A percentile compares a stretch with the other conserved stretches of the same genome.
These are phyloP conservation scores for Chiloscyllium punctatum DNA, from an alignment of 2,797 vertebrate species.

Conservation along the genomic window DNA sequence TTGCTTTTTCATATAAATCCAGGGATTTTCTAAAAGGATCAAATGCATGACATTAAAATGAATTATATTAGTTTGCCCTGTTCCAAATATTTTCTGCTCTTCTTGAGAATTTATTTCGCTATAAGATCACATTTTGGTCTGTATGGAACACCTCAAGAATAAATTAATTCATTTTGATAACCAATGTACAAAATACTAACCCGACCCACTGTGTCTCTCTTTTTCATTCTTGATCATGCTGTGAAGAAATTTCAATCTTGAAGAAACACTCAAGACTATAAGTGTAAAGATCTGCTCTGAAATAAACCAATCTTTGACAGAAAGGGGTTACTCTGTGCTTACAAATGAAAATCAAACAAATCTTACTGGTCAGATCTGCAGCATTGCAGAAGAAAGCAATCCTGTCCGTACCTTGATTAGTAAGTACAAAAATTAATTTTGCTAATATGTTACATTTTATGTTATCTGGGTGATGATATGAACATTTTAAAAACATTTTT, in stretches of 20 bases:
- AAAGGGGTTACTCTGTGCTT: conserved; percentile 65
- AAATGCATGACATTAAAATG: background rate
- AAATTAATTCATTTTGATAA: background rate
- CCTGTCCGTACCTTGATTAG: conserved; percentile 77
- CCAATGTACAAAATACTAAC: background rate
- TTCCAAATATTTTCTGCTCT: background rate
- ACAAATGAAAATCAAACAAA: conserved; percentile 64
- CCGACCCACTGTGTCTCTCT: background rate
- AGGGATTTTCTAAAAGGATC: background rate
- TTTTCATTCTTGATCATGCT: background rate
- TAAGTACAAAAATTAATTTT: conserved; percentile 52
- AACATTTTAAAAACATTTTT: background rate
- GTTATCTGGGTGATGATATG: background rate
- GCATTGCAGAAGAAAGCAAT: conserved; percentile 70
- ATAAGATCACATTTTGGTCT: background rate
- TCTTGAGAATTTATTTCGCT: background rate
- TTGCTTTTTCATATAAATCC: background rate
- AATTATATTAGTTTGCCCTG: background rate
- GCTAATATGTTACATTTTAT: background rate
- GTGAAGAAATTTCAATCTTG: conserved; percentile 65
- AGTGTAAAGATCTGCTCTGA: conserved; percentile 73
- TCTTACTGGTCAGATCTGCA: conserved; percentile 75
- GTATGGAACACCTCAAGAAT: background rate
- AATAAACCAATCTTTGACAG: conserved; percentile 73
- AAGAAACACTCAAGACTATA: conserved; percentile 67